phyloP scores from a whole-genome alignment of 2,888 invertebrate species.

The Chydorus sphaericus region DNA sequence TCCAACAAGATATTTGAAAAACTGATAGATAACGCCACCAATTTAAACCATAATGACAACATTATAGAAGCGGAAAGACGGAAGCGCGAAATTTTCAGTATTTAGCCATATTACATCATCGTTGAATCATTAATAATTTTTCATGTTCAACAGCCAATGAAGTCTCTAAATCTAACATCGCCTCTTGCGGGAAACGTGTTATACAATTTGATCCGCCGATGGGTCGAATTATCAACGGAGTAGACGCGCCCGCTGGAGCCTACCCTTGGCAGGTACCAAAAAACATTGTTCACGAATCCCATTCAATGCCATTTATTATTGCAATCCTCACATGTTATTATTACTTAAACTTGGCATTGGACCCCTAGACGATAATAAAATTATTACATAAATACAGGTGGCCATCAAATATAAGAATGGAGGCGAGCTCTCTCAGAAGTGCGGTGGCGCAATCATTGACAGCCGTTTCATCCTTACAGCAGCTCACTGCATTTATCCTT shows the following conservation, averaged over 20 bases:
- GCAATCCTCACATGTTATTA: neutral
- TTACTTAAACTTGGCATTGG: neutral
- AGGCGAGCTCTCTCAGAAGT: conserved; percentile 41
- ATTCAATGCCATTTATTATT: too few relatives aligned
- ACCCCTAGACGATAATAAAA: too few relatives aligned
- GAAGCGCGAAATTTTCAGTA: too few relatives aligned
- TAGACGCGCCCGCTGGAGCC: conserved; percentile 49
- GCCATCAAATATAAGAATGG: conserved; percentile 30
- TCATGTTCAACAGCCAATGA: too few relatives aligned
- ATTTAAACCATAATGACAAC: too few relatives aligned
- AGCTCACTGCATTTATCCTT: conserved; percentile 27
- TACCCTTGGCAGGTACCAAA: conserved; percentile 55
- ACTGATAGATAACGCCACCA: too few relatives aligned
- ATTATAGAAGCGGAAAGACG: too few relatives aligned
- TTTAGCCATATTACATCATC: too few relatives aligned
- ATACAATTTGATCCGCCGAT: conserved; percentile 40
- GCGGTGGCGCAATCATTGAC: conserved; percentile 25
- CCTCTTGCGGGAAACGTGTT: conserved; percentile 41
- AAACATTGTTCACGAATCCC: neutral
- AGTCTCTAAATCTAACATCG: too few relatives aligned
- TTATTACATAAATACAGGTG: too few relatives aligned
- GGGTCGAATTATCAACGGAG: conserved; percentile 49
- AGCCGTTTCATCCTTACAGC: conserved; percentile 24
- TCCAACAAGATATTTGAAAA: too few relatives aligned
- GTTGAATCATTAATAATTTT: too few relatives aligned